Base-by-base conservation (phyloP, 2,797 vertebrate genomes). In the Borostomias antarcticus region DNA sequence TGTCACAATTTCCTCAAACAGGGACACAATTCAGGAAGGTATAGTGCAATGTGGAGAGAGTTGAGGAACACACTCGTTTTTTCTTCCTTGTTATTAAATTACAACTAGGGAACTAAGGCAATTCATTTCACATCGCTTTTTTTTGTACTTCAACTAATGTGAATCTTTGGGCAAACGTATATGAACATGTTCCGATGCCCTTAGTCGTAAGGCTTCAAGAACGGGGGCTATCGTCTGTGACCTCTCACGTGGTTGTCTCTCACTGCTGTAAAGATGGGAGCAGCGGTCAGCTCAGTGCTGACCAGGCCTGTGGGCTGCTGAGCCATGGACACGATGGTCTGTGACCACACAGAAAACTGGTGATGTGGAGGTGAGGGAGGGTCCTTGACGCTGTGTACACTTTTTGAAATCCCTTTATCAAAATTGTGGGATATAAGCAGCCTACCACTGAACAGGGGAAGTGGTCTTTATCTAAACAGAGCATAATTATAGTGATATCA, bases 241-340 rank as follows among this genome's bases (percentile, higher is more conserved):
- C 73, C 45, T 62, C 87, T 91, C 84, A 72, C 81, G 79, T 51
- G 30, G 93, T 92, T 93, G 90, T 84, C 92, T 88, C 82, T 91
- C 92, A 86, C 91, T 91, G 82, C 91, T 89, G 71, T 86, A 90
- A 90, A 93, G 92, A 35, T 5, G 92, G 25, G 4, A 88, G 86
- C 87, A 87, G 66, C 88, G 85, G 77, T 92, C 86, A 45, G 15
- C n/a, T n/a, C n/a, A 71, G 86, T 80, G 72, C 86, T 82, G 73
- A 91, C 88, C 87, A 89, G 91, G 84, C 89, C 89, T 77, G 89
- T 76, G 91, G 90, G 70, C 86, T 75, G 4, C 85, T 90, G 72
- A 91, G 26, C n/a, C n/a, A n/a, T n/a, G n/a, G n/a, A 92, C 89
- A 54, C 89, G 90, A 86, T 88, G 87, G 9, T 85, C 88, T 74